Conservation (phyloP, 2,113 vertebrate species). For the Pteruthius melanotis region DNA sequence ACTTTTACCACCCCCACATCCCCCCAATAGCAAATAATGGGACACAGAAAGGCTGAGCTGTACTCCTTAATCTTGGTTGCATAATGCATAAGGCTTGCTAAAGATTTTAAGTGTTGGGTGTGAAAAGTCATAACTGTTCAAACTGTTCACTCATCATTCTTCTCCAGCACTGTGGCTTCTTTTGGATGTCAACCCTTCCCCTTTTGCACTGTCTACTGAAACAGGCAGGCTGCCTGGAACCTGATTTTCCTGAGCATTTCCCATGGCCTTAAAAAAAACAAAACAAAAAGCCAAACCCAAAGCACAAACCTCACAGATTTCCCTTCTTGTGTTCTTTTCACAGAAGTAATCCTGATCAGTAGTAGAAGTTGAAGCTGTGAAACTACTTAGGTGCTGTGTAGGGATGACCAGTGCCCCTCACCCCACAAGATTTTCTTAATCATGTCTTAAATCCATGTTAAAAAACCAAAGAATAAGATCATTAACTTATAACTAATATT, state of each 20-base stretch:
- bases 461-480: background rate
- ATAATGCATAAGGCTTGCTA: background rate
- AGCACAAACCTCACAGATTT: background rate
- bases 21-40: background rate
- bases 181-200: background rate
- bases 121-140: background rate
- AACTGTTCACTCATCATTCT: background rate
- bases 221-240: background rate
- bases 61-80: background rate
- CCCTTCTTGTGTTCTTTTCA: background rate
- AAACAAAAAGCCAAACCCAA: background rate
- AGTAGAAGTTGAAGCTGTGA: background rate
- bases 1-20: background rate
- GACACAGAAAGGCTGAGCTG: background rate
- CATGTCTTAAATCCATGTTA: background rate
- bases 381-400: background rate
- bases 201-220: background rate
- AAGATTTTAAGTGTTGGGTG: background rate
- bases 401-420: background rate
- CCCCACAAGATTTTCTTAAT: background rate
- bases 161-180: background rate
- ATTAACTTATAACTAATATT: background rate
- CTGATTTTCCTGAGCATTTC: background rate
- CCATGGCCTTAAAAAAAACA: background rate
- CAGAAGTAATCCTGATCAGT: accelerated